A percentile compares a stretch with the other conserved stretches of the same genome.
phyloP scores from a whole-genome alignment of 92 coral and sea anemone species.

The Metridium senile region DNA sequence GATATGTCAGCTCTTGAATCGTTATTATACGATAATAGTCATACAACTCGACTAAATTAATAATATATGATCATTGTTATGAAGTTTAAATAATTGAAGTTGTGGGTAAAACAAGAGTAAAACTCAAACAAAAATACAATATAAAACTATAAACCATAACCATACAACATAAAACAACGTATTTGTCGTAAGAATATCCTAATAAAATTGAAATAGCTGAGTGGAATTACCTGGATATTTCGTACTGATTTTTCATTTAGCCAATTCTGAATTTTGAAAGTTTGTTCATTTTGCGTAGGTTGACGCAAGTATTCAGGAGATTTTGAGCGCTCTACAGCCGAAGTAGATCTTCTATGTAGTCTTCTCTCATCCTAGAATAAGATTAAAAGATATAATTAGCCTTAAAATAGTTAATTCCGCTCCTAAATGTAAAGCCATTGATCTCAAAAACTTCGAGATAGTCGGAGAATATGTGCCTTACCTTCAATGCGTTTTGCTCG shows the following conservation, averaged over 20 bases:
- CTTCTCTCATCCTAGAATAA: conserved; percentile 13
- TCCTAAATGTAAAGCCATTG: background rate
- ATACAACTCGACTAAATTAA: no score
- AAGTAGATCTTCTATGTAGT: conserved; percentile 53
- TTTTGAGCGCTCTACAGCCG: conserved; percentile 42
- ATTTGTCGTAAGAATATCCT: no score
- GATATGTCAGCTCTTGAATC: no score
- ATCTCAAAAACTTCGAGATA: background rate
- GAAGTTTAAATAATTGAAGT: no score
- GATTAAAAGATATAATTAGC: background rate
- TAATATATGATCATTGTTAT: no score
- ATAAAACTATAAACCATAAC: background rate
- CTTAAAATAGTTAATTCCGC: background rate
- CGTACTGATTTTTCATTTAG: conserved; percentile 85
- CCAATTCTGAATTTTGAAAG: conserved; percentile 90
- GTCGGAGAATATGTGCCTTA: no score
- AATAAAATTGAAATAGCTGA: no score
- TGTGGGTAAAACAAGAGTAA: no score
- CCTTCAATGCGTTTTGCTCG: conserved; percentile 49
- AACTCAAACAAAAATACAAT: no score
- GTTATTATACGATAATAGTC: no score
- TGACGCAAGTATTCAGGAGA: conserved; percentile 17
- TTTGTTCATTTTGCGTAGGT: conserved; percentile 51
- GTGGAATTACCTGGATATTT: conserved; percentile 91
- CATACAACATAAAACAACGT: background rate